Percentiles rank a stretch among this genome's conserved stretches.
Conservation (phyloP, 1,140 invertebrate genomes). For the Monomorium pharaonis region DNA sequence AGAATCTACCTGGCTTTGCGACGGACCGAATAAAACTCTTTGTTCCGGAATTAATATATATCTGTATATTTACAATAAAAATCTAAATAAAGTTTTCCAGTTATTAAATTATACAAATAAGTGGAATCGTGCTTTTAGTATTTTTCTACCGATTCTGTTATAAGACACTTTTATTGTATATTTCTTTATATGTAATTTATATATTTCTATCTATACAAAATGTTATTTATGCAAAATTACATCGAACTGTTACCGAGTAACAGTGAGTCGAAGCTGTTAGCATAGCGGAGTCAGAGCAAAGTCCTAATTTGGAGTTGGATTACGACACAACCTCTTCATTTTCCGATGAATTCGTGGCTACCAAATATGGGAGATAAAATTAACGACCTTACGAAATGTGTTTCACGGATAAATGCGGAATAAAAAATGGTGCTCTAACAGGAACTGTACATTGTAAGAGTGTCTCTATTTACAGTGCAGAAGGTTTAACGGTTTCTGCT, state of each 20-base stretch:
- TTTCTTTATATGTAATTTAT: background rate
- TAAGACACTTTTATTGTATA: conserved; percentile 1
- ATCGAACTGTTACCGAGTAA: background rate
- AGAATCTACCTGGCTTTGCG: background rate
- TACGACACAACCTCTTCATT: conserved; percentile 28
- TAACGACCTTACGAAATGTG: background rate
- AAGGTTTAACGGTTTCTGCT: background rate
- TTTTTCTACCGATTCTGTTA: background rate
- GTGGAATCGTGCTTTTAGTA: background rate
- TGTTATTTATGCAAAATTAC: background rate
- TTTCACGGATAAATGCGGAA: background rate
- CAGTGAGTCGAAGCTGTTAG: conserved; percentile 15
- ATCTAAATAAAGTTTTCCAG: background rate
- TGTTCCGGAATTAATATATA: background rate
- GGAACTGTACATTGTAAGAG: background rate
- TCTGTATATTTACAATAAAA: background rate
- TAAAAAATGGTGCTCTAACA: background rate
- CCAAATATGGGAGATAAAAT: conserved; percentile 6
- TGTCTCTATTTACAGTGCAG: background rate
- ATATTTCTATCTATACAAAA: no score
- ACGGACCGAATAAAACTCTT: background rate
- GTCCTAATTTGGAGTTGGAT: conserved; percentile 47
- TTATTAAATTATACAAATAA: background rate
- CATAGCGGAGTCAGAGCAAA: background rate
- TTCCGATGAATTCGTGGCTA: background rate